These are phyloP conservation scores for Tautogolabrus adspersus DNA, from an alignment of 2,113 vertebrate species.

Conservation along the genomic window DNA sequence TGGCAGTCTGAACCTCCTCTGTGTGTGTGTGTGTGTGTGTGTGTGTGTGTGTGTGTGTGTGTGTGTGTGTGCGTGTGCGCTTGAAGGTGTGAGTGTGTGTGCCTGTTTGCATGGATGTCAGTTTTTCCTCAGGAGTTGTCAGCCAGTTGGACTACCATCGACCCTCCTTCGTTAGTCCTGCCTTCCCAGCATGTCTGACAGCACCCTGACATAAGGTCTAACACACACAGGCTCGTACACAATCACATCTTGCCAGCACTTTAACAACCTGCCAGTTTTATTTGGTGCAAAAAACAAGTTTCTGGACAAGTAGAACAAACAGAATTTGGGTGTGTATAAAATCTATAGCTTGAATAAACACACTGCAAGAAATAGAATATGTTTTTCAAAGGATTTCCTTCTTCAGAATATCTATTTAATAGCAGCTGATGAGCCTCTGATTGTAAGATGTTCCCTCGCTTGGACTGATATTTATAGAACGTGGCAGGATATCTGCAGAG, in stretches of 20 bases:
- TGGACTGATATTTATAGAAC: constrained; percentile 17
- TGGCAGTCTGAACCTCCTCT: constrained; percentile 12
- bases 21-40: constrained; percentile 11
- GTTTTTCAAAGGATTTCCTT: background rate
- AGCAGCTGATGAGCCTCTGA: background rate
- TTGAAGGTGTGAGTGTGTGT: background rate
- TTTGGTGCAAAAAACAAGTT: constrained; percentile 11
- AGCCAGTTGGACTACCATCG: constrained; percentile 37
- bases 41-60: background rate
- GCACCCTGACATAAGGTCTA: constrained; percentile 32
- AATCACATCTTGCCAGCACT: constrained; percentile 9
- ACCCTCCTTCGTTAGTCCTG: constrained; percentile 52
- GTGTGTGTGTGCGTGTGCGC: constrained; percentile 10
- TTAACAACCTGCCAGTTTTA: constrained; percentile 40
- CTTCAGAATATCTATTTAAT: background rate
- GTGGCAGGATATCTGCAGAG: constrained; percentile 18
- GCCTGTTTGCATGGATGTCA: background rate
- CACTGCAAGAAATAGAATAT: background rate
- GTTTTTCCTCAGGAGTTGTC: constrained; percentile 38
- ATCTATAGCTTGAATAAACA: background rate
- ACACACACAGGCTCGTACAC: constrained; percentile 17
- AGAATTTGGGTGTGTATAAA: constrained; percentile 15
- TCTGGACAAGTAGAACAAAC: constrained; percentile 14
- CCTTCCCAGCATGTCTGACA: constrained; percentile 47
- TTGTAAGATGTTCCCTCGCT: constrained; percentile 3